Base-by-base conservation (phyloP, 2,113 vertebrate species). In the Ginglymostoma cirratum region DNA sequence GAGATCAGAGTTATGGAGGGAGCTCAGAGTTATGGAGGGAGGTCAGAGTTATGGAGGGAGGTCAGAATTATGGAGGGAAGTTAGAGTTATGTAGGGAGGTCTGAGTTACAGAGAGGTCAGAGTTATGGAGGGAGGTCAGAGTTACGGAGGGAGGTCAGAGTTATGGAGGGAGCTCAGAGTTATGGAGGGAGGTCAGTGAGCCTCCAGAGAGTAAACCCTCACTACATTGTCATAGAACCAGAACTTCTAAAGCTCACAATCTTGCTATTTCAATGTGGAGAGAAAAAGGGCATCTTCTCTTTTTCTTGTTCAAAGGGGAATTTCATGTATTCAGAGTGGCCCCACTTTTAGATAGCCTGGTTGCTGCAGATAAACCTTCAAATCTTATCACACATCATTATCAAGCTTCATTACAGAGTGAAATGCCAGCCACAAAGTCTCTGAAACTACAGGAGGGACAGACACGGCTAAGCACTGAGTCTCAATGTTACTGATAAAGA, bases 241-340 rank as follows among this genome's bases (percentile, higher is more conserved):
- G 27, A 30, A 24, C 0, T 61, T 92, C 12, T 19, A 65, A 92
- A 65, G 7, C 85, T 87, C 24, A 61, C 30, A 15, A 65, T 65
- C 30, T 34, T 90, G 52, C 87, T 30, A 8, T 65, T 92, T n/a
- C 15, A 6, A 17, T 66, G 61, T n/a, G 66, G 89, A 34, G 7
- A 42, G 65, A 92, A 92, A 92, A 52, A 27, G 55, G 89, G 55
- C 65, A 61, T n/a, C 89, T 48, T 61, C 86, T n/a, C 52, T 92
- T 83, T 65, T n/a, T 21, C n/a, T 93, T 42, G n/a, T 93, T 93
- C 38, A 93, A 38, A 66, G 89, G 61, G 61, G 89, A 93, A 93
- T 93, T 67, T 93, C n/a, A 24, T 66, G 27, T 38, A n/a, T 34
- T 92, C 65, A 8, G 67, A 67, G 61, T 93, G 55, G 23, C n/a